Conservation (phyloP, 2,113 vertebrate genomes). For the Pongo pygmaeus region DNA sequence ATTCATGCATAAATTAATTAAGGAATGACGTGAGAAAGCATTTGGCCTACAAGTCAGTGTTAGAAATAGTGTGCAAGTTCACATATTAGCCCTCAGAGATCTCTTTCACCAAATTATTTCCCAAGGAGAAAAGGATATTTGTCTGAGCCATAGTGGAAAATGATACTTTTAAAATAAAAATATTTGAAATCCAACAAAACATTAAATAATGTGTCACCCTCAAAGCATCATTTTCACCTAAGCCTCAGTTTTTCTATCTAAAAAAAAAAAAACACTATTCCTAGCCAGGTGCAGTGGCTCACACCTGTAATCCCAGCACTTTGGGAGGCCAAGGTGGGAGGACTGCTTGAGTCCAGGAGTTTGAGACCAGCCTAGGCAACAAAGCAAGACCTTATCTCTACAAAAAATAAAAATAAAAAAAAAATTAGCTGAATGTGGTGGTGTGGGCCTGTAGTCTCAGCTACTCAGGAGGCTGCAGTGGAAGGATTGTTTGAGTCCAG, state of each 20-base stretch:
- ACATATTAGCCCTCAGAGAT: neutral
- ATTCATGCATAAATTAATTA: neutral
- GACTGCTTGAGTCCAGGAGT: too few species aligned
- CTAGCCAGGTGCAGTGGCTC: too few species aligned
- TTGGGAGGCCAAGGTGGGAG: too few species aligned
- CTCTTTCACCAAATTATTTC: neutral
- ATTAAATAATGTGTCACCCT: neutral
- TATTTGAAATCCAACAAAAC: neutral
- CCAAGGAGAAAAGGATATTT: neutral
- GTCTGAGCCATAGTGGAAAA: neutral
- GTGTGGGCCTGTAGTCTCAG: too few species aligned
- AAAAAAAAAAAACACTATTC: too few species aligned
- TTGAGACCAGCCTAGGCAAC: too few species aligned
- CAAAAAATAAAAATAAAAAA: too few species aligned
- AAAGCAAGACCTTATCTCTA: too few species aligned
- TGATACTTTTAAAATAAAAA: neutral
- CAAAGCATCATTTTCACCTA: neutral
- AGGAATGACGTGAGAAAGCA: neutral
- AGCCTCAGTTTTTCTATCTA: neutral
- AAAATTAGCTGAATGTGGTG: too few species aligned
- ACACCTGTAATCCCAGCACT: too few species aligned
- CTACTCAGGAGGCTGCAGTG: too few species aligned
- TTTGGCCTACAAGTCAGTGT: neutral
- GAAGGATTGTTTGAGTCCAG: too few species aligned
- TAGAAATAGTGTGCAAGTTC: neutral